Evolutionary conservation across 2,888 invertebrate species (phyloP), one percentile per base, ranked within the genome.

Genomic region (Aporophyla nigra): DNA sequence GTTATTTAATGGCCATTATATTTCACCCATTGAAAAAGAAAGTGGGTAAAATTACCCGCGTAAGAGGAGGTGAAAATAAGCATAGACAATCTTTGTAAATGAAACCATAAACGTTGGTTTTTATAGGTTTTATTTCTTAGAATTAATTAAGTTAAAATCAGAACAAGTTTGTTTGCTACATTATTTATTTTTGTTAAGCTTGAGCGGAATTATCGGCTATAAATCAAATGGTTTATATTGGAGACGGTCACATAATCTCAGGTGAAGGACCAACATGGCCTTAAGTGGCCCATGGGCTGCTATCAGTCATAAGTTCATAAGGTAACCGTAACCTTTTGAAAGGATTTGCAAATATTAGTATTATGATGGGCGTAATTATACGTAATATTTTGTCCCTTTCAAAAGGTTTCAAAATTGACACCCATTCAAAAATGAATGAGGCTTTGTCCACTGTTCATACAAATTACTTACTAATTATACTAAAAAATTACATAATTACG

Each of bases 131-230:
- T 83, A 80, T 73, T 83, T n/a, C 40, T 69, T 40, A 27, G 33
- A 46, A 76, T 53, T 70, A 46, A 70, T 24, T 33, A 72, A 2
- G 73, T 82, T 80, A 63, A 84, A 76, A 75, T 63, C 46, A 58
- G 66, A 72, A 66, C 76, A 65, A 56, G 49, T 83, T 61, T 61
- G 49, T 27, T 16, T 58, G 43, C 81, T 79, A 75, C 56, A 61
- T 51, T 62, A 12, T 70, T 66, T 19, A 5, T 54, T 54, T n/a
- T 43, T 19, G 10, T 24, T 12, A 53, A 49, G 56, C 9, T 33
- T 61, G 3, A 14, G 21, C 3, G 27, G 61, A 51, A 27, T 33
- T 24, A 43, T n/a, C 33, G 3, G 3, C 3, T 33, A 33, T 33
- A 33, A 3, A 14, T 14, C 49, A 27, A 61, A 27, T 54, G 6